Percentiles rank a stretch among this genome's conserved stretches.
Evolutionary conservation across 2,797 vertebrate species (phyloP).

Genomic region (Poecilia picta): DNA sequence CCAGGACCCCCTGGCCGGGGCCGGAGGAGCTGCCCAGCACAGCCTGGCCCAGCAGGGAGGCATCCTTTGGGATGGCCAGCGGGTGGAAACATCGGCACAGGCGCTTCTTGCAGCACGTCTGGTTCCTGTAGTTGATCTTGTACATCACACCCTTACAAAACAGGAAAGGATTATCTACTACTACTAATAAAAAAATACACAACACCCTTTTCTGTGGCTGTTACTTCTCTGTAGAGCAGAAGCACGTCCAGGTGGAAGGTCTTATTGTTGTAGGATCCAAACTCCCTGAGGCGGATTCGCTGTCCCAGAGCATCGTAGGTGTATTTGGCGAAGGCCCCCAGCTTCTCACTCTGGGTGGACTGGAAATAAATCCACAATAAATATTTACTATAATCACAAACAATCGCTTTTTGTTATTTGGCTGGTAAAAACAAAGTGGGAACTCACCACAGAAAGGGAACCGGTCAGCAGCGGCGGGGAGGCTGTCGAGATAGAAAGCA

Average conservation of each 20-base stretch:
- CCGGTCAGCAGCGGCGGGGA: constrained; percentile 68
- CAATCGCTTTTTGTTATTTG: neutral
- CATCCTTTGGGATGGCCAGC: constrained; percentile 51
- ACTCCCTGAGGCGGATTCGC: constrained; percentile 64
- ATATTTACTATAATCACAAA: neutral
- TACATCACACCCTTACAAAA: constrained; percentile 61
- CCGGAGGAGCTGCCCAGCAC: constrained; percentile 71
- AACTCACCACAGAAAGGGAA: constrained; percentile 66
- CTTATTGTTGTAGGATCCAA: constrained; percentile 37
- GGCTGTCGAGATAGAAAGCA: constrained; percentile 38
- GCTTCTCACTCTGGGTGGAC: constrained; percentile 38
- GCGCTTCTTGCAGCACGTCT: constrained; percentile 60
- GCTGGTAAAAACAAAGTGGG: neutral
- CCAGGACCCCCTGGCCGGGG: constrained; percentile 71
- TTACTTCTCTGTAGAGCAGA: constrained; percentile 71
- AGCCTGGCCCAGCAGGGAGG: constrained; percentile 56
- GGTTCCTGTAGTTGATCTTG: constrained; percentile 47
- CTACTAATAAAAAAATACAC: too few species aligned
- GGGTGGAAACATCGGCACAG: constrained; percentile 67
- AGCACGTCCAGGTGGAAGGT: constrained; percentile 54
- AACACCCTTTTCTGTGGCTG: neutral
- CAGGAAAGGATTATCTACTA: neutral
- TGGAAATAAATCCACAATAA: constrained; percentile 22
- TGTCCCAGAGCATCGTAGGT: constrained; percentile 64
- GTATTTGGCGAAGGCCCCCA: constrained; percentile 51